Evolutionary conservation across 2,888 invertebrate genomes (phyloP).

Genomic region (Venustoraphidia nigricollis): DNA sequence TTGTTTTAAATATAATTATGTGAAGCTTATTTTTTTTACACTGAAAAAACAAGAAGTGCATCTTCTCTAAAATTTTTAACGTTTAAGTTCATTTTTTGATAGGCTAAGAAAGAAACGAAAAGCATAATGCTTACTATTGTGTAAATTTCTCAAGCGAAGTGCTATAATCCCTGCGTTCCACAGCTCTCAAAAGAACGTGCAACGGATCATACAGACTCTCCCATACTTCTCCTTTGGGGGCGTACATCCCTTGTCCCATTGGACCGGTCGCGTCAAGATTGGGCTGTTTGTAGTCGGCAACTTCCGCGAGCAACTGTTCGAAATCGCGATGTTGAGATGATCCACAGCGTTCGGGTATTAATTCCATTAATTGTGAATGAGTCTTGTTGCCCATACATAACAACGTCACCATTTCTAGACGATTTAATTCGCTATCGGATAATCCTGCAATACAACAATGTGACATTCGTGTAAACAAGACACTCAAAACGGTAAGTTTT

Average conservation of each 20-base stretch:
- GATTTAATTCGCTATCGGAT: constrained; percentile 42
- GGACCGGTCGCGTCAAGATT: constrained; percentile 67
- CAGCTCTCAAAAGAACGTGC: constrained; percentile 78
- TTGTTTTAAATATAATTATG: too few relatives aligned
- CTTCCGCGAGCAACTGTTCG: constrained; percentile 66
- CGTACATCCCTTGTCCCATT: constrained; percentile 72
- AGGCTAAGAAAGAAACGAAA: constrained; percentile 1
- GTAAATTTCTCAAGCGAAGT: constrained; percentile 86
- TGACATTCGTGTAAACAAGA: neutral
- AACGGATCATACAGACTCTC: constrained; percentile 86
- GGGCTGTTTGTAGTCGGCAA: constrained; percentile 51
- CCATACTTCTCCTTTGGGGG: constrained; percentile 79
- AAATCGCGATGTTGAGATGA: constrained; percentile 80
- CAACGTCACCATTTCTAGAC: constrained; percentile 84
- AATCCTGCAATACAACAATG: constrained; percentile 28
- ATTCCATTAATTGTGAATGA: constrained; percentile 86
- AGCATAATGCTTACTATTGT: constrained; percentile 51
- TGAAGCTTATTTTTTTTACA: too few relatives aligned
- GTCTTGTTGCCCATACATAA: constrained; percentile 90
- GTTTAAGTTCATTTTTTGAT: neutral
- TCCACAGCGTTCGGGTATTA: constrained; percentile 94
- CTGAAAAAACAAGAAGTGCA: too few relatives aligned
- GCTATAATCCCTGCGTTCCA: constrained; percentile 86
- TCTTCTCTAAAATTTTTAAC: too few relatives aligned
- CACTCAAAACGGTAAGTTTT: too few relatives aligned